A percentile compares a stretch with the other conserved stretches of the same genome.
Conservation (phyloP, 1,140 invertebrate species). For the Neodiprion fabricii region DNA sequence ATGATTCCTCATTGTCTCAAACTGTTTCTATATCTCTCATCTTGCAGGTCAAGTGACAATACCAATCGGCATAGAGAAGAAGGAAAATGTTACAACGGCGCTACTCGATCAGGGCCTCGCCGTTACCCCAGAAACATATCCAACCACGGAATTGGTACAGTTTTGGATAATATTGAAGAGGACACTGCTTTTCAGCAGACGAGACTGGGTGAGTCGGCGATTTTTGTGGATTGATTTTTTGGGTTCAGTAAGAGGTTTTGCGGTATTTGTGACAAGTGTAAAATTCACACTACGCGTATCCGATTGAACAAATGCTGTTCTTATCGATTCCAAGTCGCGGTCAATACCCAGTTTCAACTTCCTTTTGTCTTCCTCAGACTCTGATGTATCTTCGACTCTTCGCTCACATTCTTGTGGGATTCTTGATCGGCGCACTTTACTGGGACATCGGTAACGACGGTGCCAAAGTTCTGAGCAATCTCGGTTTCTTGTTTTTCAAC, state of each 20-base stretch:
- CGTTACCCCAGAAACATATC: slow-evolving; percentile 73
- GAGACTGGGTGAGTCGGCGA: slow-evolving; percentile 76
- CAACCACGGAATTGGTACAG: slow-evolving; percentile 77
- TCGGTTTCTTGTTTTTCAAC: slow-evolving; percentile 97
- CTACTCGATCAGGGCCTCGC: slow-evolving; percentile 67
- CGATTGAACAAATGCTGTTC: background rate
- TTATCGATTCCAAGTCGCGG: background rate
- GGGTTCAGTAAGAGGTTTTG: too few relatives aligned
- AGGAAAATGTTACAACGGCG: slow-evolving; percentile 71
- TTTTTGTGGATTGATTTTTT: too few relatives aligned
- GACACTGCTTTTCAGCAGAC: slow-evolving; percentile 79
- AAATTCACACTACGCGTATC: too few relatives aligned
- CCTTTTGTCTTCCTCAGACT: slow-evolving; percentile 71
- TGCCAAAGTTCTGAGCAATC: slow-evolving; percentile 93
- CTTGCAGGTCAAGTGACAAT: slow-evolving; percentile 62
- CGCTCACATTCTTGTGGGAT: slow-evolving; percentile 89
- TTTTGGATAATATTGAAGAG: slow-evolving; percentile 83
- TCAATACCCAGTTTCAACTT: background rate
- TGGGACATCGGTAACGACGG: slow-evolving; percentile 94
- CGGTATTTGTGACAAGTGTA: too few relatives aligned
- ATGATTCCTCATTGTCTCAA: slow-evolving; percentile 19
- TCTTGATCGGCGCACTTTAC: slow-evolving; percentile 91
- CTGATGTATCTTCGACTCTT: slow-evolving; percentile 92
- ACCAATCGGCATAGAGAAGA: slow-evolving; percentile 66
- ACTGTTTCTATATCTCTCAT: slow-evolving; percentile 27